These are phyloP conservation scores for Carcina quercana DNA, from an alignment of 2,888 invertebrate species.

Conservation along the genomic window DNA sequence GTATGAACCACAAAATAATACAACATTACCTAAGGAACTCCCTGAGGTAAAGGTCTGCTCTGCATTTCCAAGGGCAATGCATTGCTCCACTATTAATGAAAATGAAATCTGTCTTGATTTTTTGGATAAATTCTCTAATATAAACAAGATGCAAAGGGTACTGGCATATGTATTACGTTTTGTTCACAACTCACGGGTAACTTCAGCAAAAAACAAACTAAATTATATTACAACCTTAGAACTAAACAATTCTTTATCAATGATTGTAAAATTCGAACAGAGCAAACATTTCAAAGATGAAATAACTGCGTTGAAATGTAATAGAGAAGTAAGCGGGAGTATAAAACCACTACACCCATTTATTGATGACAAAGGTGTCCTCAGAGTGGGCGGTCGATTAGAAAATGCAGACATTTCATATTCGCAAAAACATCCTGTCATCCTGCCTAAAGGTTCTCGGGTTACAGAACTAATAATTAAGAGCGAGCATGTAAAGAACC, in stretches of 20 bases:
- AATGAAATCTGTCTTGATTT: not conserved
- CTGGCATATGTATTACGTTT: constrained; percentile 13
- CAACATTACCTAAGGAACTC: too few relatives aligned
- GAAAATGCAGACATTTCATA: constrained; percentile 11
- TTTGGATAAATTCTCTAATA: constrained; percentile 12
- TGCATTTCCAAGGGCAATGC: not conserved
- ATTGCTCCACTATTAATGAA: not conserved
- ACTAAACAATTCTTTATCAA: constrained; percentile 5
- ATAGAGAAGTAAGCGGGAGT: not conserved
- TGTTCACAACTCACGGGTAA: too few relatives aligned
- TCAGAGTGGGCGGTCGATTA: constrained; percentile 15
- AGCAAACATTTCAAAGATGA: not conserved
- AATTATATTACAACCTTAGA: constrained; percentile 3
- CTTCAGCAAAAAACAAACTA: constrained; percentile 2
- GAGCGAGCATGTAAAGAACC: constrained; percentile 8
- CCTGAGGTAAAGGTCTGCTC: too few relatives aligned
- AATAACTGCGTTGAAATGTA: not conserved
- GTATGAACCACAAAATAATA: too few relatives aligned
- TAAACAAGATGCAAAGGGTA: constrained; percentile 13
- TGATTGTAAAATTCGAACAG: not conserved
- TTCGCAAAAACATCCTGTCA: constrained; percentile 13
- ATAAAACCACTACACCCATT: constrained; percentile 12
- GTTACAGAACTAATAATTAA: constrained; percentile 14
- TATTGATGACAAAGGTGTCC: constrained; percentile 8
- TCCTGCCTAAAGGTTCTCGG: constrained; percentile 11